Base-by-base conservation (phyloP, 2,888 invertebrate species). In the Lingula anatina region DNA sequence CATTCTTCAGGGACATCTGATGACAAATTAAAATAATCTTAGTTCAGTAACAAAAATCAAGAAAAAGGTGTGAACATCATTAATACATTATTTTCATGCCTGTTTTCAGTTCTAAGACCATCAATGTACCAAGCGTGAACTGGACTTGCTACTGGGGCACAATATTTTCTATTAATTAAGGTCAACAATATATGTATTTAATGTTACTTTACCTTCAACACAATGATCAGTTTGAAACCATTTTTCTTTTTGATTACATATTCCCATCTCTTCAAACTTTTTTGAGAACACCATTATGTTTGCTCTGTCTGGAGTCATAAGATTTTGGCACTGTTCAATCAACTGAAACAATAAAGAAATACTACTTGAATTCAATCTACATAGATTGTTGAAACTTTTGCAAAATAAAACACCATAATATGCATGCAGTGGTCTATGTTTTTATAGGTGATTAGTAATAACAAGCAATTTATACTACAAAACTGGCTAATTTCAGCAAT, bases 201-300 rank as follows among this genome's bases (percentile, higher is more conserved):
- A n/a, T n/a, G n/a, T n/a, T n/a, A n/a, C n/a, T n/a, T 70, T 76
- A 81, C 85, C 83, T 71, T 79, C 77, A 47, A 81, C 82, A 28
- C 82, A 81, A 71, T 89, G 93, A 57, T 86, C 84, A 0, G 90
- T 90, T 44, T 86, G 84, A 76, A 90, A 92, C 91, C 91, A 93
- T 51, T 84, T 83, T 74, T 92, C 91, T 31, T 61, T 65, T 60
- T 83, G 78, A 61, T 87, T 83, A 64, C 86, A 88, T 0, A 73
- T 65, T 20, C 79, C 67, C 26, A 76, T 71, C 42, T 75, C 70
- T 43, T 73, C 72, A 65, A 84, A 83, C 41, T 82, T 81, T 64
- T 85, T 84, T 5, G 85, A 84, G n/a, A 83, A 74, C 24, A 89
- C 75, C 75, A 87, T 84, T 12, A 89, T 82, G 69, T 88, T 88